Evolutionary conservation across 2,113 vertebrate species (phyloP).

Genomic region (Myrmecobius fasciatus): DNA sequence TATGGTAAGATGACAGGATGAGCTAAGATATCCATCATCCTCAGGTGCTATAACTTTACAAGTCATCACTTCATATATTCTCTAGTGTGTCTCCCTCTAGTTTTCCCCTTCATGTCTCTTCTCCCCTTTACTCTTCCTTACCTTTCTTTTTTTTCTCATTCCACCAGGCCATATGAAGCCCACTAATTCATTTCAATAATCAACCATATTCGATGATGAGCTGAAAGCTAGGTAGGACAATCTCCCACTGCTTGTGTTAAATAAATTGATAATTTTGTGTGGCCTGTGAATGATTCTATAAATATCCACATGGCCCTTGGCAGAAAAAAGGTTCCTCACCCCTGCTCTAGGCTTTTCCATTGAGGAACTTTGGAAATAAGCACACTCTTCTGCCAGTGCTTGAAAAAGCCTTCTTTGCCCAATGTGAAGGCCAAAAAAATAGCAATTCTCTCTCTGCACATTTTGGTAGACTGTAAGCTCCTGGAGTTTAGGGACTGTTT

Average conservation of each 20-base stretch:
- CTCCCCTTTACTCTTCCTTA: not conserved
- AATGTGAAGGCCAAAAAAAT: not conserved
- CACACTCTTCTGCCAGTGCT: not conserved
- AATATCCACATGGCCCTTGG: no score
- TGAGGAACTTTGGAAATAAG: constrained; percentile 10
- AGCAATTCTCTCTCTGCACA: not conserved
- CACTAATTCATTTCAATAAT: no score
- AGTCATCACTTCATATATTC: not conserved
- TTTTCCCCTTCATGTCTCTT: not conserved
- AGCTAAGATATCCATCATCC: not conserved
- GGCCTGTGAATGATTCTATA: no score
- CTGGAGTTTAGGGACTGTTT: not conserved
- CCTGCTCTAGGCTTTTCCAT: not conserved
- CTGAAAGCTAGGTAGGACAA: no score
- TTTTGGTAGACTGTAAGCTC: not conserved
- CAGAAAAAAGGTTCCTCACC: no score
- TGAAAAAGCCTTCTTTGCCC: not conserved
- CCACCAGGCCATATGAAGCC: not conserved
- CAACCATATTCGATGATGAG: no score
- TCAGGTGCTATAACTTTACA: not conserved
- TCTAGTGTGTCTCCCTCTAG: not conserved
- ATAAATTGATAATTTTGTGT: no score
- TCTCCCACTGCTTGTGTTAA: no score
- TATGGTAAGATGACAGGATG: not conserved
- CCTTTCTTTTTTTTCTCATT: constrained; percentile 5